These are phyloP conservation scores for Luidia sarsii DNA, from an alignment of 53 echinoderm and acorn worm genomes.

Conservation along the genomic window DNA sequence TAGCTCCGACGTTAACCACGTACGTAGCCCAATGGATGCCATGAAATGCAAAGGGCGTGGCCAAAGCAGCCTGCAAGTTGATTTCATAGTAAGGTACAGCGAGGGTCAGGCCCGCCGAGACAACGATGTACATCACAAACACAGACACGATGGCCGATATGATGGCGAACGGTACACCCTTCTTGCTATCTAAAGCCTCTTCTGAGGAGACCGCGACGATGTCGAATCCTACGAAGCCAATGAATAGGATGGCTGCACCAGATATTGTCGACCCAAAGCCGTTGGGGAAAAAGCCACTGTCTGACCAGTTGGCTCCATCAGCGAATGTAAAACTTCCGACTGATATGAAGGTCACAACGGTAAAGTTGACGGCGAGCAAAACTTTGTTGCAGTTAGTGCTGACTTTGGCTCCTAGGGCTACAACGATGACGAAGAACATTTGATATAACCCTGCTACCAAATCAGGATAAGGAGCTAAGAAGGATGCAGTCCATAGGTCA, in stretches of 20 bases:
- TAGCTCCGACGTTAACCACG: slow-evolving; percentile 62
- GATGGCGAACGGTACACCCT: slow-evolving; percentile 62
- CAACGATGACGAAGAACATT: slow-evolving; percentile 30
- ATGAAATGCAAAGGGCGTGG: slow-evolving; percentile 50
- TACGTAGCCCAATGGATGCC: slow-evolving; percentile 67
- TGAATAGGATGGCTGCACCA: slow-evolving; percentile 66
- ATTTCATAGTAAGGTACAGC: slow-evolving; percentile 66
- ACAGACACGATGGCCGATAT: slow-evolving; percentile 36
- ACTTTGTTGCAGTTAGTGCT: slow-evolving; percentile 41
- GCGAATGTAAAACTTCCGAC: slow-evolving; percentile 46
- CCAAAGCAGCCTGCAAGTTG: slow-evolving; percentile 40
- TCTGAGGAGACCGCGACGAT: slow-evolving; percentile 71
- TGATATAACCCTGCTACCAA: slow-evolving; percentile 14
- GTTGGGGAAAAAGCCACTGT: slow-evolving; percentile 60
- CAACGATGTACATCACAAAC: slow-evolving; percentile 48
- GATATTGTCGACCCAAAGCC: slow-evolving; percentile 58
- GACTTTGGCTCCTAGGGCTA: slow-evolving; percentile 11
- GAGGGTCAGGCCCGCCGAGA: slow-evolving; percentile 59
- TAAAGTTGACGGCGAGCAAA: not conserved
- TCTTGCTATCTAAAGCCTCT: slow-evolving; percentile 58
- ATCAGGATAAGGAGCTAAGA: slow-evolving; percentile 57
- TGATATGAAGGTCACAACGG: slow-evolving; percentile 28
- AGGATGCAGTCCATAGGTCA: slow-evolving; percentile 40
- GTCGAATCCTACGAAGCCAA: slow-evolving; percentile 80
- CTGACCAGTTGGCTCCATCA: slow-evolving; percentile 54